A percentile compares a stretch with the other conserved stretches of the same genome.
These are phyloP conservation scores for Diorhabda carinulata DNA, from an alignment of 1,140 invertebrate genomes.

Conservation along the genomic window DNA sequence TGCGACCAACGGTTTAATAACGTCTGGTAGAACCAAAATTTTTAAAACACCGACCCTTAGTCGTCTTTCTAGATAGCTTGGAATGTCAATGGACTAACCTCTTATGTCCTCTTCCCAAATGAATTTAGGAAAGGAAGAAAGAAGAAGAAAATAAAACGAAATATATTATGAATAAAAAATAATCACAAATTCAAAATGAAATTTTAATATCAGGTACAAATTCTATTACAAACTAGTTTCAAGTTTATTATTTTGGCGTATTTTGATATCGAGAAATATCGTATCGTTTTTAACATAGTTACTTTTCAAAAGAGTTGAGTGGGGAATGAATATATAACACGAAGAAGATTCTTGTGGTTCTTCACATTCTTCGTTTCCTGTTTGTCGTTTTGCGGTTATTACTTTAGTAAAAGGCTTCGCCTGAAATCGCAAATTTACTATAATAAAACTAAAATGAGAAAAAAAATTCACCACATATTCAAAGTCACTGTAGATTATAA, in stretches of 20 bases:
- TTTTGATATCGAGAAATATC: conserved; percentile 61
- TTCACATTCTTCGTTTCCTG: conserved; percentile 50
- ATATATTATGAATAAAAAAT: too few species aligned
- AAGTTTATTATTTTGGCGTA: conserved; percentile 16
- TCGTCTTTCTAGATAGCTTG: too few species aligned
- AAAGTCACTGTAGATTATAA: neutral
- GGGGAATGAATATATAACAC: conserved; percentile 70
- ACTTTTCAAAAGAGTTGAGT: conserved; percentile 60
- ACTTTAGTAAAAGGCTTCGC: conserved; percentile 50
- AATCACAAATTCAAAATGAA: too few species aligned
- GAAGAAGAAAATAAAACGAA: too few species aligned
- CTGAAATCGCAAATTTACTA: conserved; percentile 22
- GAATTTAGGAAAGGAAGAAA: too few species aligned
- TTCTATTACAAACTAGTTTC: conserved; percentile 28
- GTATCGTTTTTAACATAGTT: conserved; percentile 63
- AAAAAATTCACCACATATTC: neutral
- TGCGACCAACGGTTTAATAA: too few species aligned
- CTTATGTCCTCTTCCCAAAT: too few species aligned
- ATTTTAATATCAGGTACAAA: neutral
- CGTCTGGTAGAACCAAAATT: too few species aligned
- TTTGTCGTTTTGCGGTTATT: conserved; percentile 50
- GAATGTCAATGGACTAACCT: too few species aligned
- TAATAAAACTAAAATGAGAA: conserved; percentile 23
- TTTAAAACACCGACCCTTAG: too few species aligned
- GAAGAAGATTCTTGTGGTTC: conserved; percentile 54